phyloP scores from a whole-genome alignment of 1,140 invertebrate species.

The Pseudomyrmex concolor region DNA sequence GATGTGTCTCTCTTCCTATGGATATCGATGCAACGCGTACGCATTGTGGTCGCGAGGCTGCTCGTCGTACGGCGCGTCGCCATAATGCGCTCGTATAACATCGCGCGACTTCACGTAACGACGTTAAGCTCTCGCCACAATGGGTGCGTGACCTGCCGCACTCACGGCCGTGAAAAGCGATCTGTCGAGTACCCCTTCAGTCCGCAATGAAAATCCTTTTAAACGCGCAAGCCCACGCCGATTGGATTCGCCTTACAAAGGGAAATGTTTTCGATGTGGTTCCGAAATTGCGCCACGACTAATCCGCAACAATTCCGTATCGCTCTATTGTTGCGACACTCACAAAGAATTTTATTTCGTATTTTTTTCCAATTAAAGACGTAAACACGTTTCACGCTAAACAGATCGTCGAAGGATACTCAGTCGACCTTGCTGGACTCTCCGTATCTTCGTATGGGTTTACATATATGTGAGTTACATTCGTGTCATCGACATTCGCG shows the following conservation, averaged over 20 bases:
- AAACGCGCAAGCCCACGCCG: constrained; percentile 70
- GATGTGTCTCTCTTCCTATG: constrained; percentile 55
- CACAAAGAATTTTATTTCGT: not conserved
- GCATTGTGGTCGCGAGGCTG: constrained; percentile 66
- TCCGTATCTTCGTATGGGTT: constrained; percentile 14
- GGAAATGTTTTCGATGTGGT: constrained; percentile 29
- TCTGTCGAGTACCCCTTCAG: constrained; percentile 51
- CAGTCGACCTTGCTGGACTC: constrained; percentile 55
- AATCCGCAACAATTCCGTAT: not conserved
- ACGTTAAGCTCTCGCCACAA: constrained; percentile 58
- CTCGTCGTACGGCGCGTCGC: constrained; percentile 55
- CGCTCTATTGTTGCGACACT: constrained; percentile 4
- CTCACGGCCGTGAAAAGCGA: constrained; percentile 29
- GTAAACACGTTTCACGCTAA: constrained; percentile 12
- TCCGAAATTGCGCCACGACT: constrained; percentile 12
- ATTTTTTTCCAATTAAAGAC: not conserved
- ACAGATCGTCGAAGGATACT: constrained; percentile 59
- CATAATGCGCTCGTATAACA: constrained; percentile 71
- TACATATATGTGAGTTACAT: constrained; percentile 1
- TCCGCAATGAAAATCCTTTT: constrained; percentile 76
- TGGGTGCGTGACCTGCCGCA: constrained; percentile 59
- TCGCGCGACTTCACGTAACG: constrained; percentile 64
- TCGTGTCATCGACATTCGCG: constrained; percentile 24
- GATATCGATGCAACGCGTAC: constrained; percentile 73
- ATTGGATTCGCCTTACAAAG: constrained; percentile 3